A percentile compares a stretch with the other conserved stretches of the same genome.
Conservation (phyloP, 1,140 invertebrate genomes). For the Drosophila kohkoa region DNA sequence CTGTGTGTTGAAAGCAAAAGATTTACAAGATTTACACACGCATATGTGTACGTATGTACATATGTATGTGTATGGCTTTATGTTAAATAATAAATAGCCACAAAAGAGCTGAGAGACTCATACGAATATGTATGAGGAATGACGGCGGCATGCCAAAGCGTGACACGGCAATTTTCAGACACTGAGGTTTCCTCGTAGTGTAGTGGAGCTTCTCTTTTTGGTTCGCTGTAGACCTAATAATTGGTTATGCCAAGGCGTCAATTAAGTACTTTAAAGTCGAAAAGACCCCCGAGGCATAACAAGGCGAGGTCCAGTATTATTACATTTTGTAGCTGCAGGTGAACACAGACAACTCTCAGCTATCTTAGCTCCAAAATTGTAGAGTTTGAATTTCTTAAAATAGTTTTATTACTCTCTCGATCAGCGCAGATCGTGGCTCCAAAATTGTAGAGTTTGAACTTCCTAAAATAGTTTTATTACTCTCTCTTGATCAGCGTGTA, state of each 20-base stretch:
- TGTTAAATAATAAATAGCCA: conserved; percentile 74
- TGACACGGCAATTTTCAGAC: conserved; percentile 60
- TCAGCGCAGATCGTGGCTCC: neutral
- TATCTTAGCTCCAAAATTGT: neutral
- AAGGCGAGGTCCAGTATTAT: neutral
- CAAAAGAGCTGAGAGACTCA: conserved; percentile 49
- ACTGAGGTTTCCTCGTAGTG: conserved; percentile 25
- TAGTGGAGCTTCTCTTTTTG: neutral
- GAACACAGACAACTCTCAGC: neutral
- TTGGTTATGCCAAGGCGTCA: conserved; percentile 72
- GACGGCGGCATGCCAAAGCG: conserved; percentile 64
- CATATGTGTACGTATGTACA: conserved; percentile 26
- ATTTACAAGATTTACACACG: conserved; percentile 81
- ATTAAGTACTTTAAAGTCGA: conserved; percentile 71
- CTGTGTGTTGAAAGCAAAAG: conserved; percentile 68
- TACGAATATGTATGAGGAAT: conserved; percentile 49
- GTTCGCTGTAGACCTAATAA: conserved; percentile 50
- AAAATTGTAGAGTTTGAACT: too few species aligned
- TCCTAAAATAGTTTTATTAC: neutral
- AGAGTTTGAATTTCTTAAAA: neutral
- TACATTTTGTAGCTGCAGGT: conserved; percentile 7
- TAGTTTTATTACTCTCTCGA: neutral
- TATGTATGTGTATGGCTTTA: conserved; percentile 28
- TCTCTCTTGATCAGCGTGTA: neutral
- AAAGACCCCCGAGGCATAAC: conserved; percentile 3